Evolutionary conservation across 2,888 invertebrate species (phyloP).

Genomic region (Caenorhabditis drosophilae): DNA sequence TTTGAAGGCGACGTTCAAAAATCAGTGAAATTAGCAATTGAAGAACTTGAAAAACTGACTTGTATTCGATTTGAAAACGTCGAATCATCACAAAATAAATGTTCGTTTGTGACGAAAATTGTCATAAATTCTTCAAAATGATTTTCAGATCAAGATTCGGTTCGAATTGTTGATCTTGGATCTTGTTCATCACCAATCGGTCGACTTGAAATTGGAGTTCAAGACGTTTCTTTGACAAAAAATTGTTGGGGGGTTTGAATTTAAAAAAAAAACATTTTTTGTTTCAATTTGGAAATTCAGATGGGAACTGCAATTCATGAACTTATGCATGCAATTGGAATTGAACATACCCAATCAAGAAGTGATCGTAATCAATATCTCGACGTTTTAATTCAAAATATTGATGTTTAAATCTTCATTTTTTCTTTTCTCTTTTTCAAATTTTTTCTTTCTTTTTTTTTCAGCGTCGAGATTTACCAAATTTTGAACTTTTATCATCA

Average conservation of each 20-base stretch:
- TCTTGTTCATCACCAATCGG: conserved; percentile 37
- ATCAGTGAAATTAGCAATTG: conserved; percentile 29
- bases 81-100: not conserved
- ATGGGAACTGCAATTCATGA: conserved; percentile 40
- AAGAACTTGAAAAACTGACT: conserved; percentile 18
- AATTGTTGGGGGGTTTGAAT: conserved; percentile 35
- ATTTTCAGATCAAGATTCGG: conserved; percentile 22
- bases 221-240: conserved; percentile 34
- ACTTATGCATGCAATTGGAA: conserved; percentile 40
- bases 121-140: too few species aligned
- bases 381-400: conserved; percentile 27
- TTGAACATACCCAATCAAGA: conserved; percentile 38
- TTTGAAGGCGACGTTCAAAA: conserved; percentile 25
- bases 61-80: conserved; percentile 29
- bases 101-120: too few species aligned
- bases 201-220: conserved; percentile 33
- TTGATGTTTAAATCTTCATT: conserved; percentile 17
- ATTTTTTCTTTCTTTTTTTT: conserved; percentile 3
- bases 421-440: not conserved
- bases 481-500: conserved; percentile 34
- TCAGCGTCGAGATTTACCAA: conserved; percentile 33
- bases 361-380: conserved; percentile 34
- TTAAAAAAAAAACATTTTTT: too few species aligned
- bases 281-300: too few species aligned
- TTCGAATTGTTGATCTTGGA: conserved; percentile 35